Percentiles rank a stretch among this genome's conserved stretches.
These are phyloP conservation scores for Danionella dracula DNA, from an alignment of 2,797 vertebrate genomes.

Conservation along the genomic window DNA sequence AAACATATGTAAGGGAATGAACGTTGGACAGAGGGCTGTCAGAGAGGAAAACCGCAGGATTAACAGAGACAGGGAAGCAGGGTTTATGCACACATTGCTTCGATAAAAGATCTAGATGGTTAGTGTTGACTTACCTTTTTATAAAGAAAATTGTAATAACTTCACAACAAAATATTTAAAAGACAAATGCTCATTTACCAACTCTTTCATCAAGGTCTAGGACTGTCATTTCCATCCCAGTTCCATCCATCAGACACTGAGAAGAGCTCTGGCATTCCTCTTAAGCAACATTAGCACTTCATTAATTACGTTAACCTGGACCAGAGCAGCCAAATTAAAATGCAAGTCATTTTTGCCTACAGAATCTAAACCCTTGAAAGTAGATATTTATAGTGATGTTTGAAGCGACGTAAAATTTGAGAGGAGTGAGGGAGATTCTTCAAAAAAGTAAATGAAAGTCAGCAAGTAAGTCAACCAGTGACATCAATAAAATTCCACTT, in stretches of 20 bases:
- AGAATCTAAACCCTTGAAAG: neutral
- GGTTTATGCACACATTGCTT: constrained; percentile 10
- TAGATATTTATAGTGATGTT: neutral
- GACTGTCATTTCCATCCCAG: too few species aligned
- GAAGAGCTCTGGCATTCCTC: too few species aligned
- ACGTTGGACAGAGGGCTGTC: neutral
- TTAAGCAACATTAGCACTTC: too few species aligned
- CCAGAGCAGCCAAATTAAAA: constrained; percentile 21
- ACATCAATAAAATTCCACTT: constrained; percentile 13
- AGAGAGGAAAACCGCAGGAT: neutral
- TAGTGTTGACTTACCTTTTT: too few species aligned
- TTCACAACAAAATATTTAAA: too few species aligned
- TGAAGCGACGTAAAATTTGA: constrained; percentile 17
- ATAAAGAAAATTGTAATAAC: too few species aligned
- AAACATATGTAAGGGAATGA: too few species aligned
- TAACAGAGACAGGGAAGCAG: neutral
- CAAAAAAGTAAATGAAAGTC: neutral
- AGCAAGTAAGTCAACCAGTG: constrained; percentile 6
- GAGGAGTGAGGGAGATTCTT: constrained; percentile 1
- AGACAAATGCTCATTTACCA: too few species aligned
- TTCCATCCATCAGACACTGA: too few species aligned
- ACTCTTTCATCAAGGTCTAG: too few species aligned
- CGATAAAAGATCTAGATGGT: constrained; percentile 11
- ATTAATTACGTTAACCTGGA: constrained; percentile 22
- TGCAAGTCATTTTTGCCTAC: constrained; percentile 16